Evolutionary conservation across 2,888 invertebrate genomes (phyloP), one percentile per base, ranked within the genome.

Genomic region (Agrypnus murinus): DNA sequence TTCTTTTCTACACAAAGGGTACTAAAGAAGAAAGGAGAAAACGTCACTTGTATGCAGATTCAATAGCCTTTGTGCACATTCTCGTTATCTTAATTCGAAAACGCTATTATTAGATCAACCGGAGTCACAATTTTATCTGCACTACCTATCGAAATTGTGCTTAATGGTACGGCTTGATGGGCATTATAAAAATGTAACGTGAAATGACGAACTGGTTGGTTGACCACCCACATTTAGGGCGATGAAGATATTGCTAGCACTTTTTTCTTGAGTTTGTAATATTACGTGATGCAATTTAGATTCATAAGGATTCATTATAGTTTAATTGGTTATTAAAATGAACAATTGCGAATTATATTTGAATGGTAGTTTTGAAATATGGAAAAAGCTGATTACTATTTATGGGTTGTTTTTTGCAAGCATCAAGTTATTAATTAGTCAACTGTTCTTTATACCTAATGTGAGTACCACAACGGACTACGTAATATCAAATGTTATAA

Each of bases 211-310:
- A 62, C 48, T 45, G 55, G 55, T n/a, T 32, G 32, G 15, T 14
- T 64, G 64, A 50, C 64, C 64, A 55, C 64, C 64, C 64, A 64
- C 64, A 53, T 64, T 34, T 50, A 48, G 34, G 34, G 62, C 62
- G 62, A 62, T 62, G 62, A 64, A 64, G 55, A 64, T 64, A 53
- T 31, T 40, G 55, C 43, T 64, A 25, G 25, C 36, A 31, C 40
- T 55, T 64, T n/a, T n/a, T 25, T 25, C 25, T 25, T 25, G 25
- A 25, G 25, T 25, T 25, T 25, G 25, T 25, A 25, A 25, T 25
- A 25, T 31, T 53, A 64, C 64, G 64, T 64, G 64, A 64, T 43
- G 53, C 64, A 64, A 64, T 64, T 64, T 55, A 32, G 45, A 36
- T 9, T 17, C 46, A 34, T 62, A 46, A 62, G 62, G 36, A 38